Conservation (phyloP, 2,797 vertebrate species). For the Rachycentron canadum region DNA sequence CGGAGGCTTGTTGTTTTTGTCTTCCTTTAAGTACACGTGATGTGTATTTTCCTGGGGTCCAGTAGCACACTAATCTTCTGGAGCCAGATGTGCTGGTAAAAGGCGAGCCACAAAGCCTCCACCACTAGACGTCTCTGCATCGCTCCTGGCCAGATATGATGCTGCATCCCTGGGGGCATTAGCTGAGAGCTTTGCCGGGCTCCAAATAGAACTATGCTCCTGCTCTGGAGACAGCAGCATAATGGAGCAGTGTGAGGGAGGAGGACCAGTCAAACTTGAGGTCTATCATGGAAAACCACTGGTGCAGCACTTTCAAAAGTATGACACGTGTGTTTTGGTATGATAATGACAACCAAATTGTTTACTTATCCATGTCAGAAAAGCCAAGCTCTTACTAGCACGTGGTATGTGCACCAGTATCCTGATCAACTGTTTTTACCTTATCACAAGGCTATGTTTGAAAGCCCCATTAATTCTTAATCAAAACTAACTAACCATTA, state of each 20-base stretch:
- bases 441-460: slow-evolving; percentile 36
- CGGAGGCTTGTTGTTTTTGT: slow-evolving; percentile 73
- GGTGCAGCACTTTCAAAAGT: slow-evolving; percentile 61
- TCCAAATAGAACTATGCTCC: slow-evolving; percentile 82
- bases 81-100: slow-evolving; percentile 84
- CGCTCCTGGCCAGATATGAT: slow-evolving; percentile 83
- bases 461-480: slow-evolving; percentile 63
- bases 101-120: slow-evolving; percentile 80
- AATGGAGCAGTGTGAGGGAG: slow-evolving; percentile 69
- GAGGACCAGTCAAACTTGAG: slow-evolving; percentile 73
- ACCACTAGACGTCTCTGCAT: slow-evolving; percentile 83
- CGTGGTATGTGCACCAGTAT: slow-evolving; percentile 14
- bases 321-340: slow-evolving; percentile 57
- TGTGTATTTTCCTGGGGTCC: slow-evolving; percentile 79
- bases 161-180: slow-evolving; percentile 81
- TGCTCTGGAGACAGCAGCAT: slow-evolving; percentile 79
- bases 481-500: slow-evolving; percentile 68
- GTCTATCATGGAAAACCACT: slow-evolving; percentile 65
- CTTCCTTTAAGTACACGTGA: slow-evolving; percentile 77
- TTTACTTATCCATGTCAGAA: slow-evolving; percentile 36
- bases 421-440: slow-evolving; percentile 44
- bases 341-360: slow-evolving; percentile 55
- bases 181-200: slow-evolving; percentile 80
- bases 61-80: slow-evolving; percentile 81
- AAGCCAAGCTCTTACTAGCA: slow-evolving; percentile 23